phyloP scores from a whole-genome alignment of 2,797 vertebrate species.

The Enteromius afrohamiltoni region DNA sequence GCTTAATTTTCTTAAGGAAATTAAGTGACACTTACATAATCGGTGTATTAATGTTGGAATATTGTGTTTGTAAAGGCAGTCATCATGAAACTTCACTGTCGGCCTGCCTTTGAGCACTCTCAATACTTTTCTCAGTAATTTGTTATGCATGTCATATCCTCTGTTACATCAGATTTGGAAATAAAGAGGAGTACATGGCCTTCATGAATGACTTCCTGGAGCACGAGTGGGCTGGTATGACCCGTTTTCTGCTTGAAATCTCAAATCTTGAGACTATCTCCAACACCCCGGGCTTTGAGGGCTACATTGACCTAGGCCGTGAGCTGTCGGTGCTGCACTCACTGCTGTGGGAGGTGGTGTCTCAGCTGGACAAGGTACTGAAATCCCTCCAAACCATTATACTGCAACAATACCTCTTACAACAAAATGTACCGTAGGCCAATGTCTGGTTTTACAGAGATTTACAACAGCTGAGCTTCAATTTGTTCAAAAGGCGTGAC shows the following conservation, averaged over 20 bases:
- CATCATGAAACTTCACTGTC: background rate
- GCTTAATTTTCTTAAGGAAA: background rate
- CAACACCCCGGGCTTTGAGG: slow-evolving; percentile 91
- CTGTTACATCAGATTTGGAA: slow-evolving; percentile 85
- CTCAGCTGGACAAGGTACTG: slow-evolving; percentile 93
- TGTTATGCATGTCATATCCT: background rate
- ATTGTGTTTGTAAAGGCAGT: background rate
- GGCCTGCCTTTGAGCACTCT: background rate
- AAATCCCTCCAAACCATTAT: background rate
- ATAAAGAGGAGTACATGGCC: slow-evolving; percentile 98
- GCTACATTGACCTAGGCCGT: slow-evolving; percentile 93
- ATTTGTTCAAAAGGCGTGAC: too few species aligned
- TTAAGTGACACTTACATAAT: background rate
- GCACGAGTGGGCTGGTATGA: slow-evolving; percentile 96
- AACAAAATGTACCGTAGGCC: background rate
- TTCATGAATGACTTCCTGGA: slow-evolving; percentile 99
- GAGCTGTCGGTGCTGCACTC: slow-evolving; percentile 94
- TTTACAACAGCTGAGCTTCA: background rate
- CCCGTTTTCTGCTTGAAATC: slow-evolving; percentile 93
- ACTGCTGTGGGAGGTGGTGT: slow-evolving; percentile 93
- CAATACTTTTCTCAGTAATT: background rate
- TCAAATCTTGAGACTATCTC: slow-evolving; percentile 92
- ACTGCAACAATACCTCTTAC: slow-evolving; percentile 18
- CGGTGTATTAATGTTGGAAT: background rate
- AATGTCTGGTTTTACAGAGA: slow-evolving; percentile 1